Base-by-base conservation (phyloP, 1,140 invertebrate species). In the Aphaenogaster rudis region DNA sequence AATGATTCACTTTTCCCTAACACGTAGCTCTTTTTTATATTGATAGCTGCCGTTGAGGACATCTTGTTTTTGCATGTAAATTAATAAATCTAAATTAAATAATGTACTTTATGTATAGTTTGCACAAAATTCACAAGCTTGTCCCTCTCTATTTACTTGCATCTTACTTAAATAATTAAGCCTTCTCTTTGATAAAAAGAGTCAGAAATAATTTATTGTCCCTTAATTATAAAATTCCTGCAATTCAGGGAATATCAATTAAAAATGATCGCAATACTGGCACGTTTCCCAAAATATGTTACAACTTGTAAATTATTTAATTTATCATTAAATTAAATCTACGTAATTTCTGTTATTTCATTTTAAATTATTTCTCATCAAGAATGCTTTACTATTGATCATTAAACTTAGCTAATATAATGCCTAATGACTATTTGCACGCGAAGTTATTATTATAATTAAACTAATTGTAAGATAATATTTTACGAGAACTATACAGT, bases 261-360 rank as follows among this genome's bases (percentile, higher is more conserved):
- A 39, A 33, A 82, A 72, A 61, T 71, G 21, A 57, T 74, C 66
- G n/a, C 36, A 4, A 91, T 88, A 93, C 93, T 93, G 93, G 91
- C 93, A 93, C 92, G 52, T 89, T 91, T 89, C 93, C 93, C 91
- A 82, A 88, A 77, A 39, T 74, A 48, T 69, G 45, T 63, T 13
- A 63, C 33, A 57, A 42, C 17, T 64, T 48, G 66, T n/a, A 45
- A 54, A 45, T 78, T 61, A 78, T 13, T 48, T 33, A 17, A 21
- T n/a, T 50, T 36, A 42, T 28, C 4, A 77, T 61, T 77, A 42
- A 21, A 39, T 76, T 61, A 77, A 77, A 78, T 21, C 48, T 54
- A 13, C 17, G 28, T 63, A 33, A 45, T 78, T 17, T 48, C 13
- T 9, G 15, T 72, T 48, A 61, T 64, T 8, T 57, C 5, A 28